Evolutionary conservation across 1,140 invertebrate genomes (phyloP), one percentile per base, ranked within the genome.

Genomic region (Thalassaphorura encarpata): DNA sequence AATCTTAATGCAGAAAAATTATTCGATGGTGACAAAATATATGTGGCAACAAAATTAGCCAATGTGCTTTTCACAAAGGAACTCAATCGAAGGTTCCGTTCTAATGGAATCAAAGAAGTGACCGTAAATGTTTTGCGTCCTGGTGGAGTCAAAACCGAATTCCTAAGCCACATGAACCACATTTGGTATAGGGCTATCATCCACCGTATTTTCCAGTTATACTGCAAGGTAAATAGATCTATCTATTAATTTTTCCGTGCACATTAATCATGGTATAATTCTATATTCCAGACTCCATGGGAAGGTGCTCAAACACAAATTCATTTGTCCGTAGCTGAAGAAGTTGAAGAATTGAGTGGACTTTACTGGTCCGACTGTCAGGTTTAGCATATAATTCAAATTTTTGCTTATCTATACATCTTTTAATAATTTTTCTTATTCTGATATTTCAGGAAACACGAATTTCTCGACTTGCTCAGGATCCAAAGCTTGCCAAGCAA

Each of bases 11-110:
- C 84, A 21, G 73, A 79, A 3, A 75, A 76, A 4, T 74, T 75
- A 0, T 73, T 81, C 28, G 79, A 85, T 0, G 80, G 77, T 4
- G 77, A 74, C 0, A 86, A 84, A 58, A 67, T 86, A 3, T 89
- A 89, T 63, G 87, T 85, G 62, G 81, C 81, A 1, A 88, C 87
- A 0, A 94, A 95, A 70, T 84, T 88, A 64, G 87, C 86, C 1
- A 89, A 91, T 64, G 84, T 95, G 50, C 80, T 85, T 19, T 92
- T 92, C 69, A 84, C 85, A 0, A 75, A 79, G 43, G 89, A 93
- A 71, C 68, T 94, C 54, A 83, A 87, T 0, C 77, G 81, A 59
- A 76, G 83, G 56, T 18, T 47, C 21, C 78, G 81, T 13, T 82
- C 74, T 19, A 39, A 54, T 15, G 69, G 64, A 16, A 47, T 47